phyloP scores from a whole-genome alignment of 1,140 invertebrate genomes.

The Pseudomyrmex sp. region DNA sequence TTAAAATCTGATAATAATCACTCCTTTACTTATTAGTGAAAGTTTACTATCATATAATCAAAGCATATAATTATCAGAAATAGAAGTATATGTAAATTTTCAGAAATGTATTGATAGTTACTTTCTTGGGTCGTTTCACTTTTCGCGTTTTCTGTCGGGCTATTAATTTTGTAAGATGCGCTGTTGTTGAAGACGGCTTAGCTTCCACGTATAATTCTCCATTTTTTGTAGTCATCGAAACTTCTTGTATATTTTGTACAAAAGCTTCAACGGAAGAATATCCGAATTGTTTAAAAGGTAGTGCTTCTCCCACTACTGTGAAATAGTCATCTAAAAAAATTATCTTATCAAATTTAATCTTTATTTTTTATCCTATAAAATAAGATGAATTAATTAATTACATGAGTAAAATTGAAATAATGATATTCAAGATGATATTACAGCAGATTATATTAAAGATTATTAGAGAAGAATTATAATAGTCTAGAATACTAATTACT shows the following conservation, averaged over 20 bases:
- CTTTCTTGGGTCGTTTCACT: conserved; percentile 28
- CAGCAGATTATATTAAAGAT: not conserved
- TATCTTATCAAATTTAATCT: not conserved
- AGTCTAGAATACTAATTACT: not conserved
- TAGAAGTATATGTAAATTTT: too few relatives aligned
- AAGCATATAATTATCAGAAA: too few relatives aligned
- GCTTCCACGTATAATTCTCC: conserved; percentile 86
- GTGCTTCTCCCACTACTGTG: conserved; percentile 85
- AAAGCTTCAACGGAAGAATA: conserved; percentile 86
- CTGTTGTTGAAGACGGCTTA: conserved; percentile 83
- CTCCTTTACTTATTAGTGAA: not conserved
- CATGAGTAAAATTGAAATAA: not conserved
- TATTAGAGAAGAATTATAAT: not conserved
- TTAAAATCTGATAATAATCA: not conserved
- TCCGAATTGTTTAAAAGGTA: conserved; percentile 87
- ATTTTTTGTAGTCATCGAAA: conserved; percentile 80
- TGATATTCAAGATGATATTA: not conserved
- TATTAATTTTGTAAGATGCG: conserved; percentile 87
- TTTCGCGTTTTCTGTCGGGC: conserved; percentile 84
- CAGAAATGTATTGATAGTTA: not conserved
- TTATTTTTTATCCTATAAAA: not conserved
- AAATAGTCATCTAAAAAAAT: conserved; percentile 85
- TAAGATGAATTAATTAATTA: not conserved
- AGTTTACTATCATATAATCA: not conserved
- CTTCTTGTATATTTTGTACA: conserved; percentile 84